Conservation (phyloP, 2,888 invertebrate genomes). For the Nymphalis urticae region DNA sequence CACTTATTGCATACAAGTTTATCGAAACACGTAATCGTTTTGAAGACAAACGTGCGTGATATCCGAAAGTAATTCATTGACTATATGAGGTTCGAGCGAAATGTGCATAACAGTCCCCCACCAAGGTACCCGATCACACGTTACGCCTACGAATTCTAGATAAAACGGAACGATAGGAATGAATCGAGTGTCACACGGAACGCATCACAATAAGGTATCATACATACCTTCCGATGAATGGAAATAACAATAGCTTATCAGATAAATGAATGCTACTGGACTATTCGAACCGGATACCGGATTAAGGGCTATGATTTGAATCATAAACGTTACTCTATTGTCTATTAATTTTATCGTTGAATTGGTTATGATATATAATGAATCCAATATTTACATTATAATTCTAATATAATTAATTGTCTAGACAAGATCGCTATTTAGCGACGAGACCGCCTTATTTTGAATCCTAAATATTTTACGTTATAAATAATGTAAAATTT, state of each 20-base stretch:
- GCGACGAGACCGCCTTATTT: no score
- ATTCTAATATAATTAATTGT: neutral
- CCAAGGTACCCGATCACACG: constrained; percentile 46
- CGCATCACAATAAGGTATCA: constrained; percentile 29
- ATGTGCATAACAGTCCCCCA: constrained; percentile 52
- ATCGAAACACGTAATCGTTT: constrained; percentile 16
- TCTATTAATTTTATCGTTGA: neutral
- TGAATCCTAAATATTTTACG: no score
- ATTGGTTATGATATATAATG: neutral
- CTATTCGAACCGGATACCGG: constrained; percentile 17
- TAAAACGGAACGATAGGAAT: constrained; percentile 50
- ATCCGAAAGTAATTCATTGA: constrained; percentile 52
- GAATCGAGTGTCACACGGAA: constrained; percentile 45
- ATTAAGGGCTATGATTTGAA: constrained; percentile 17
- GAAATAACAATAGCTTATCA: constrained; percentile 30
- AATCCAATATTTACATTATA: neutral
- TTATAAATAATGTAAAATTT: no score
- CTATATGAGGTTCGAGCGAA: constrained; percentile 51
- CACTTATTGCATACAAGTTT: constrained; percentile 4
- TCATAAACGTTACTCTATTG: neutral
- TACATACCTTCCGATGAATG: constrained; percentile 24
- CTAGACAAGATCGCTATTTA: no score
- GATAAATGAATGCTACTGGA: constrained; percentile 30
- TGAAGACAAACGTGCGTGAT: constrained; percentile 49
- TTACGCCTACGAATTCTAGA: constrained; percentile 55